These are phyloP conservation scores for Pristionchus japonicus DNA, from an alignment of 2,888 invertebrate species.

Conservation along the genomic window DNA sequence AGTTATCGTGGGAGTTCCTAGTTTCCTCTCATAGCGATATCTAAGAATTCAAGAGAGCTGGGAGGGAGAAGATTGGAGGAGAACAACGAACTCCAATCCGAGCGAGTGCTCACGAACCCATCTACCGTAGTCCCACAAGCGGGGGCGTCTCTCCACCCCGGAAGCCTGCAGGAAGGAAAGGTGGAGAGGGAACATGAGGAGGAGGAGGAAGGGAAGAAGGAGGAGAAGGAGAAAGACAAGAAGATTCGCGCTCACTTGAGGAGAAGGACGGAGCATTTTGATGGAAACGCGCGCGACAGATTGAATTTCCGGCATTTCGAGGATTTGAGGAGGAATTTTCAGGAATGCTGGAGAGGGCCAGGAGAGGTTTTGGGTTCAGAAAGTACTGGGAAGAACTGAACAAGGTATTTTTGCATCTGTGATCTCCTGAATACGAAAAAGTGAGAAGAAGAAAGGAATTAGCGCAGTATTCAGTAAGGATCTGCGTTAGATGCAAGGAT, in stretches of 20 bases:
- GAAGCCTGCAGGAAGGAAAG: background rate
- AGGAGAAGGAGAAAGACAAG: constrained; percentile 6
- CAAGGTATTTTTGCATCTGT: no score
- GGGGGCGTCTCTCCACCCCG: constrained; percentile 5
- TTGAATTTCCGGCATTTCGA: constrained; percentile 30
- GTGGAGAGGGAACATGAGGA: background rate
- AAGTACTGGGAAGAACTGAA: background rate
- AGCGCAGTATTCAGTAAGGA: background rate
- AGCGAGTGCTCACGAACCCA: no score
- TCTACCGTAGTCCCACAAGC: background rate
- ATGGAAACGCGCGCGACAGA: background rate
- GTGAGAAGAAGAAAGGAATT: no score
- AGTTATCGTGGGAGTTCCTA: no score
- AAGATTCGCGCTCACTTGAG: constrained; percentile 16
- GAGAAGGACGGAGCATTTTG: background rate
- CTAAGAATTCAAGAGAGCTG: no score
- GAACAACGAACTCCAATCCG: no score
- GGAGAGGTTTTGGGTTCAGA: background rate
- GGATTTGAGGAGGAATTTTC: constrained; percentile 5
- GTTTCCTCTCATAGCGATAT: no score
- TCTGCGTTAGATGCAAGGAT: background rate
- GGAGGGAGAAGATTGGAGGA: no score
- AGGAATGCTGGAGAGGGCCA: background rate
- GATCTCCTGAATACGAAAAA: no score
- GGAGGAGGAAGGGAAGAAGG: background rate